Evolutionary conservation across 2,113 vertebrate species (phyloP).

Genomic region (chimpanzee (Pan troglodytes)): NHGRI_mPanTro3-v2.1_pri NC_072401.2:141652001-141652500

Average conservation of each 20-base stretch:
- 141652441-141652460: no score
- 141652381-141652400: no score
- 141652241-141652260: constrained; percentile 4
- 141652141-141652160: not conserved
- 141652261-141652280: constrained; percentile 42
- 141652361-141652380: no score
- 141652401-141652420: no score
- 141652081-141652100: not conserved
- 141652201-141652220: constrained; percentile 4
- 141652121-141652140: not conserved
- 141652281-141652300: constrained; percentile 50
- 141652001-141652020: not conserved
- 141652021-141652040: not conserved
- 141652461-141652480: no score
- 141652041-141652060: not conserved
- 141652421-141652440: no score
- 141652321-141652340: no score
- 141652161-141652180: not conserved
- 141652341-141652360: no score
- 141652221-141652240: not conserved
- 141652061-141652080: not conserved
- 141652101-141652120: not conserved
- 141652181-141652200: not conserved
- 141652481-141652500: no score
- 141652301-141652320: constrained; percentile 19